These are phyloP conservation scores for Sebastiscus albofasciatus DNA, from an alignment of 2,797 vertebrate genomes.

Conservation along the genomic window DNA sequence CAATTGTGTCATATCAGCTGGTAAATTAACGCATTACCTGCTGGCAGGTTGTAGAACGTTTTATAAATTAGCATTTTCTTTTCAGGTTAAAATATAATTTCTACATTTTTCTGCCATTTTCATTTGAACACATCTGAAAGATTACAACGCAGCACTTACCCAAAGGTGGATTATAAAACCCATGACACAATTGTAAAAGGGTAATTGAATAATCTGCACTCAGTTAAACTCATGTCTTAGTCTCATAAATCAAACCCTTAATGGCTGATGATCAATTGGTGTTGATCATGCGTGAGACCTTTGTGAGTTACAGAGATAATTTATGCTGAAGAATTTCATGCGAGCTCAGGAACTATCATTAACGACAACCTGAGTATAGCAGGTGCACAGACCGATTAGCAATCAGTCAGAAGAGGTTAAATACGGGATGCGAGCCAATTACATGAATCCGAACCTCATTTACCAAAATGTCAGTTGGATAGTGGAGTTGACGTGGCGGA, in stretches of 20 bases:
- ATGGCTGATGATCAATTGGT: conserved; percentile 20
- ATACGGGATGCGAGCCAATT: conserved; percentile 50
- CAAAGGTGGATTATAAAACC: background rate
- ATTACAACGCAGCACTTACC: background rate
- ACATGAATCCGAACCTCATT: conserved; percentile 55
- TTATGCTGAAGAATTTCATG: conserved; percentile 7
- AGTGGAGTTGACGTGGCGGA: conserved; percentile 11
- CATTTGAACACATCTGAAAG: background rate
- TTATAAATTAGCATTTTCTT: background rate
- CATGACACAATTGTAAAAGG: background rate
- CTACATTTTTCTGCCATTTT: background rate
- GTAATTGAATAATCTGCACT: conserved; percentile 3
- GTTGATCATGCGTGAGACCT: conserved; percentile 29
- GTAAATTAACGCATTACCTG: background rate
- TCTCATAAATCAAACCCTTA: conserved; percentile 26
- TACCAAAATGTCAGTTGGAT: conserved; percentile 64
- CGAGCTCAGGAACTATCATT: conserved; percentile 24
- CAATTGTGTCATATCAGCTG: background rate
- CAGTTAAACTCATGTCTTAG: background rate
- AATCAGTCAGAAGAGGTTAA: conserved; percentile 59
- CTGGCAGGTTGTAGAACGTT: background rate
- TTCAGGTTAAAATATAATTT: background rate
- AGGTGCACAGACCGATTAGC: conserved; percentile 19
- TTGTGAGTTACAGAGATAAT: conserved; percentile 23
- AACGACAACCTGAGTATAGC: conserved; percentile 2